phyloP scores from a whole-genome alignment of 2,113 vertebrate species.

The cat (Felis catus) region F.catus_Fca126_mat1.0 CM031412.1:202797501-202798000 shows the following conservation, averaged over 20 bases:
- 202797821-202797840: background rate
- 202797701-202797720: background rate
- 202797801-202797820: background rate
- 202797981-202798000: background rate
- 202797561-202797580: background rate
- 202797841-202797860: background rate
- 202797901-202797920: background rate
- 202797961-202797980: background rate
- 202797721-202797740: background rate
- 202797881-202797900: background rate
- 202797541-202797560: background rate
- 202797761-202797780: background rate
- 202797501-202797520: background rate
- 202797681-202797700: background rate
- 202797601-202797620: background rate
- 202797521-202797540: background rate
- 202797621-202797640: background rate
- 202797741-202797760: background rate
- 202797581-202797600: background rate
- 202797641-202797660: background rate
- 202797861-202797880: background rate
- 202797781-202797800: background rate
- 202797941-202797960: conserved; percentile 24
- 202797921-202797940: background rate
- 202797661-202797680: background rate